Evolutionary conservation across 2,797 vertebrate genomes (phyloP).

Genomic region (Poeciliopsis infans): DNA sequence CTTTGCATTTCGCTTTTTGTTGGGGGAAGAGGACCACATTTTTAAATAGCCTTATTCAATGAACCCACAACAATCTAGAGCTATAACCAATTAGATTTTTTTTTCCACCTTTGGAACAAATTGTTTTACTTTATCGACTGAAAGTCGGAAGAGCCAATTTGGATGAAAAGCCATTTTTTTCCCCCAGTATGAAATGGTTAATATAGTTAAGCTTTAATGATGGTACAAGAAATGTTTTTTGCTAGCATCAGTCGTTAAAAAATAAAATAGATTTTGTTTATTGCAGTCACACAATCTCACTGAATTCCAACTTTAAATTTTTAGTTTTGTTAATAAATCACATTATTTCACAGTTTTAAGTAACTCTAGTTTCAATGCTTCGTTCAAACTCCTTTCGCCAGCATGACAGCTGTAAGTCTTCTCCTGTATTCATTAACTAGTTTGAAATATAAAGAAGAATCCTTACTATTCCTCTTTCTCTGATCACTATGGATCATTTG

Average conservation of each 20-base stretch:
- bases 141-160: not conserved
- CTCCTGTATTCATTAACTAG: not conserved
- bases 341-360: not conserved
- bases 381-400: not conserved
- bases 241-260: conserved; percentile 28
- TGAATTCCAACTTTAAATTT: not conserved
- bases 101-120: not conserved
- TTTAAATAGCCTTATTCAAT: conserved; percentile 5
- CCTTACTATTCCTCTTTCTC: not conserved
- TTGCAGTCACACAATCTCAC: not conserved
- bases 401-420: not conserved
- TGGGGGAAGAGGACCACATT: not conserved
- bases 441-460: not conserved
- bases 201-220: conserved; percentile 43
- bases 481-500: not conserved
- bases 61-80: not conserved
- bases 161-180: not conserved
- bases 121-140: not conserved
- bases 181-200: conserved; percentile 6
- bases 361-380: not conserved
- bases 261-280: not conserved
- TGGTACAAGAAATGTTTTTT: conserved; percentile 53
- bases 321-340: not conserved
- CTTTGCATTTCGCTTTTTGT: not conserved
- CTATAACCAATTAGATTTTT: too few relatives aligned